Evolutionary conservation across 1,140 invertebrate genomes (phyloP).

Genomic region (Aleiodes sp.): DNA sequence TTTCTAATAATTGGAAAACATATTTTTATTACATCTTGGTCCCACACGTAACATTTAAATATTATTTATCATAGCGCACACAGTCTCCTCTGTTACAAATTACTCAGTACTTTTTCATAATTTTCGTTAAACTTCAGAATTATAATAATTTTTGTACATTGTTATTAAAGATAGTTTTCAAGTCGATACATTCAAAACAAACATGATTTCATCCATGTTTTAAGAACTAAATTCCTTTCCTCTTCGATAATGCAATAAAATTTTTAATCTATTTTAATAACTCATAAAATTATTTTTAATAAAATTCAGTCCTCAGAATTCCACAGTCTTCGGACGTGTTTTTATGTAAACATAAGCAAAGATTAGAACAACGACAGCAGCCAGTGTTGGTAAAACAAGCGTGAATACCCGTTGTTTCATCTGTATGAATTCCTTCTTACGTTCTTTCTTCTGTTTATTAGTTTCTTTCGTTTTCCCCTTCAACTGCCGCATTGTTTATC

Average conservation of each 20-base stretch:
- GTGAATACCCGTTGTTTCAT: constrained; percentile 80
- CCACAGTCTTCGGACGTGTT: constrained; percentile 71
- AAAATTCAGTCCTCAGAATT: constrained; percentile 51
- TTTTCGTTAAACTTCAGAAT: no score
- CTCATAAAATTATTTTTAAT: not conserved
- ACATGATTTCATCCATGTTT: no score
- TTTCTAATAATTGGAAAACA: not conserved
- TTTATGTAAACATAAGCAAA: constrained; percentile 81
- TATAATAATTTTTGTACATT: no score
- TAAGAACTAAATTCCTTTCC: no score
- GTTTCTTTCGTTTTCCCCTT: constrained; percentile 85
- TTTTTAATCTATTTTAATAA: constrained; percentile 6
- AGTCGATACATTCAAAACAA: no score
- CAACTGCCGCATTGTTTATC: constrained; percentile 74
- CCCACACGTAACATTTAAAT: constrained; percentile 1
- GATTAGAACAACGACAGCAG: constrained; percentile 76
- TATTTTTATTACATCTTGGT: not conserved
- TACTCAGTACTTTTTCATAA: not conserved
- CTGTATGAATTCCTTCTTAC: constrained; percentile 83
- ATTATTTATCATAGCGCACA: not conserved
- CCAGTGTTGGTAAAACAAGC: constrained; percentile 77
- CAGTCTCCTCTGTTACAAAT: not conserved
- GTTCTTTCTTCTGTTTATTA: constrained; percentile 82
- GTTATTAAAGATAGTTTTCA: no score
- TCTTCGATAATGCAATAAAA: not conserved